Evolutionary conservation across 1,140 invertebrate species (phyloP), one percentile per base, ranked within the genome.

Genomic region (Eumeta japonica): DNA sequence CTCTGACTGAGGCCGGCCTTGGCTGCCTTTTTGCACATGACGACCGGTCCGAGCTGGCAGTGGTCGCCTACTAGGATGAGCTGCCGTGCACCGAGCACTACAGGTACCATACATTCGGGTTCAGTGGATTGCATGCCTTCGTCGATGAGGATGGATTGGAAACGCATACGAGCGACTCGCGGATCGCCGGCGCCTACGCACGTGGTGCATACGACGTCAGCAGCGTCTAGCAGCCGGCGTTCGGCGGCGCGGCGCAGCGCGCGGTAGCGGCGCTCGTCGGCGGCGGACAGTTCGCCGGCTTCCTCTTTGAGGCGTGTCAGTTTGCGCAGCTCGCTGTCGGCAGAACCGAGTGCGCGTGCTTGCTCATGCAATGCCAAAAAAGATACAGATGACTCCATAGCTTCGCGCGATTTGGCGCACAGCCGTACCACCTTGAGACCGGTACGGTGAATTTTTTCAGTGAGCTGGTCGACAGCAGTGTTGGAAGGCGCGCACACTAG

Each of bases 21-120:
- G 0, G 95, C 94, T 0, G 97, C 96, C 67, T 98, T 98, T 67
- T 99, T 99, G 74, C 96, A 99, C 95, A 99, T 99, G 0, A 98
- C 95, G 0, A 98, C 95, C 0, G 96, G 96, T 0, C 96, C 95
- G 16, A 99, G 78, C 74, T 99, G 97, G 56, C 97, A 99, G 66
- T 99, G 97, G 78, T 99, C 97, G 1, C 97, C 96, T 1, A 99
- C 96, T 0, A 99, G 80, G 39, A 98, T 95, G 1, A 98, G 73
- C 70, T 97, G 83, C 57, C 95, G 89, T 5, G 94, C 95, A n/a
- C 97, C 97, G 2, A 98, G 76, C 1, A 99, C 93, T 0, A 99
- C 95, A 0, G 97, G 94, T 3, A 98, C 95, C 92, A 98, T 97
- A 58, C 95, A 97, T 55, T 98, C 95, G 0, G 95, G 95, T 63